Evolutionary conservation across 1,140 invertebrate genomes (phyloP), one percentile per base, ranked within the genome.

Genomic region (Bombus confusus): DNA sequence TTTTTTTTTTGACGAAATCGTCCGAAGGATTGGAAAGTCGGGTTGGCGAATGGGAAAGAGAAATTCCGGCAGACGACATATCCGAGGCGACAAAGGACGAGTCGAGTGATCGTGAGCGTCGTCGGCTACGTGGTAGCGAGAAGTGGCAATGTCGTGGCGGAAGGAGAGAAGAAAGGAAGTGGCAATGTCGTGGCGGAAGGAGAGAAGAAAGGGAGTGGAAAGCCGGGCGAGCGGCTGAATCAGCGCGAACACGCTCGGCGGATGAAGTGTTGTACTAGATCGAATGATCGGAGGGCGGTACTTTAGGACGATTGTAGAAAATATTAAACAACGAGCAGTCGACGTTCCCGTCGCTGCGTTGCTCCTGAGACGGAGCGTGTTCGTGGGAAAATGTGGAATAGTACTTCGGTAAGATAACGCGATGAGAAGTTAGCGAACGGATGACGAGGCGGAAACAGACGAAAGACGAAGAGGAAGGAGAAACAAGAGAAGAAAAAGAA

Each of bases 291-390:
- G 8, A 43, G 47, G 25, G 43, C 22, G 18, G 28, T 52, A 52
- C 4, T 52, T 52, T 52, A 22, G 6, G 47, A 52, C 18, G 47
- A 52, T 57, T 73, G n/a, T n/a, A 37, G 37, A 2, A 31, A 72
- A 62, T 64, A 41, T 80, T 22, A 72, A 75, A 57, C n/a, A 59
- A 80, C 62, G 31, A 64, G 31, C 18, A 37, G 37, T 37, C 37
- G 47, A 52, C 39, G 68, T 83, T 80, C 47, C 31, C 68, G 86
- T 68, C 31, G 37, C 64, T 47, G 25, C 5, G 22, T 52, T 64
- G 83, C 31, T 85, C 34, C 18, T 22, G 18, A 64, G 31, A 9
- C 22, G 37, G 37, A 57, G 47, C 47, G 75, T 62, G 75, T 12
- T 77, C 15, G 47, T 52, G 47, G 47, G 18, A 52, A 18, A 52